Evolutionary conservation across 64 coral and sea anemone species (phyloP), one percentile per base, ranked within the genome.

Genomic region (Cladopsammia gracilis): DNA sequence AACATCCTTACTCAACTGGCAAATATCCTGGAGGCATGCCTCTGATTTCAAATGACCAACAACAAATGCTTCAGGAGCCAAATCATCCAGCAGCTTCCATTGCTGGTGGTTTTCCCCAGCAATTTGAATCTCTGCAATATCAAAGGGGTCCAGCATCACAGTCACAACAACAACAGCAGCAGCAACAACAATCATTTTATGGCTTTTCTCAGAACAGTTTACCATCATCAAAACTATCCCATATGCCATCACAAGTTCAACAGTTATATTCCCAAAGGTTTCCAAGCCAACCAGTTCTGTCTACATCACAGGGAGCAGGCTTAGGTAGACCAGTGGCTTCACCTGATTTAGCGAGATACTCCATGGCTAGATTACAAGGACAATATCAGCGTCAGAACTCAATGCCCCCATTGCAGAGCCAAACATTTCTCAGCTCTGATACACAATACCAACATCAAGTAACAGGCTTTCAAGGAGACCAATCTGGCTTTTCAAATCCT

Each of bases 341-440:
- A 68, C 61, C 64, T 62, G 61, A 68, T 9, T 24, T 84, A 14
- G 8, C 61, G 49, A 69, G 80, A 26, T 84, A 67, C 61, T 48
- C 80, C 19, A 67, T 84, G 12, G 64, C 91, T 11, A 74, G 91
- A 6, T 87, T 82, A 52, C 91, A 93, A 93, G 6, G 70, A 67
- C 82, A 86, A 23, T 98, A 89, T 62, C 96, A 98, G 42, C 82
- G 96, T 20, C 96, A 98, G 58, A 74, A 66, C 42, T 98, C 96
- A 4, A 98, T 94, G 96, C 95, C 95, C 10, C 75, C 92, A 22
- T 89, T 88, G 53, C 88, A 97, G 81, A 66, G 71, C 15, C 94
- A 84, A 84, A 9, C 61, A 65, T 84, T 67, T 18, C 45, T 49
- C 47, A 84, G 68, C 80, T 84, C 80, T 25, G 80, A 84, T 67